Percentiles rank a stretch among this genome's conserved stretches.
phyloP scores from a whole-genome alignment of 2,113 vertebrate species.

The Garra rufa region DNA sequence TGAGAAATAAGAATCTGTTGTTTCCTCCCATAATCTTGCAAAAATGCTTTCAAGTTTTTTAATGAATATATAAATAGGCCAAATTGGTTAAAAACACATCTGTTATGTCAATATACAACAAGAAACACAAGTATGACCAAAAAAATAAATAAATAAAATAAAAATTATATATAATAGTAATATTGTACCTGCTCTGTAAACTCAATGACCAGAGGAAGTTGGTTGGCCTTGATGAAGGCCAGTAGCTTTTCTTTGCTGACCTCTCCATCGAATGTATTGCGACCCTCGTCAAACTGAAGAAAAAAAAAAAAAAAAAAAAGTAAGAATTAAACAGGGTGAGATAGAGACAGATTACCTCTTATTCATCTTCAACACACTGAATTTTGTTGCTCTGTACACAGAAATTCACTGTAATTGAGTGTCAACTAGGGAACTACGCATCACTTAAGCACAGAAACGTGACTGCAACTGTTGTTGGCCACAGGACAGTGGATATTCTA shows the following conservation, averaged over 20 bases:
- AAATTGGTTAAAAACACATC: neutral
- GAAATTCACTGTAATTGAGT: neutral
- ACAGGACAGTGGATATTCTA: neutral
- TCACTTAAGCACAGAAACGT: neutral
- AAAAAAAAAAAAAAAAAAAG: neutral
- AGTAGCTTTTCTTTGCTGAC: conserved; percentile 86
- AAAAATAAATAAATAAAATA: too few relatives aligned
- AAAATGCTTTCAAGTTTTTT: neutral
- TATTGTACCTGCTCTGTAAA: conserved; percentile 97
- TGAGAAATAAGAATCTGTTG: neutral
- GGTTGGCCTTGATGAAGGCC: conserved; percentile 91
- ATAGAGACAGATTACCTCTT: neutral
- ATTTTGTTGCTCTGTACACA: neutral
- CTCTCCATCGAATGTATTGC: conserved; percentile 90
- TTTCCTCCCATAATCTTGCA: neutral
- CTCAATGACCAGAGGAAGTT: conserved; percentile 95
- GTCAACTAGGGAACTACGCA: neutral
- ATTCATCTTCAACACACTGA: neutral
- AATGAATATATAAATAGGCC: neutral
- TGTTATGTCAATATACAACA: neutral
- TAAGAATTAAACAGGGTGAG: rapidly evolving
- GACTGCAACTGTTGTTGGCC: neutral
- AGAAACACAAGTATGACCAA: neutral
- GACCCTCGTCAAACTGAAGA: conserved; percentile 93
- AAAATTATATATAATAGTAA: too few relatives aligned